Percentiles rank a stretch among this genome's conserved stretches.
These are phyloP conservation scores for Thunnus maccoyii DNA, from an alignment of 2,113 vertebrate species.

Conservation along the genomic window DNA sequence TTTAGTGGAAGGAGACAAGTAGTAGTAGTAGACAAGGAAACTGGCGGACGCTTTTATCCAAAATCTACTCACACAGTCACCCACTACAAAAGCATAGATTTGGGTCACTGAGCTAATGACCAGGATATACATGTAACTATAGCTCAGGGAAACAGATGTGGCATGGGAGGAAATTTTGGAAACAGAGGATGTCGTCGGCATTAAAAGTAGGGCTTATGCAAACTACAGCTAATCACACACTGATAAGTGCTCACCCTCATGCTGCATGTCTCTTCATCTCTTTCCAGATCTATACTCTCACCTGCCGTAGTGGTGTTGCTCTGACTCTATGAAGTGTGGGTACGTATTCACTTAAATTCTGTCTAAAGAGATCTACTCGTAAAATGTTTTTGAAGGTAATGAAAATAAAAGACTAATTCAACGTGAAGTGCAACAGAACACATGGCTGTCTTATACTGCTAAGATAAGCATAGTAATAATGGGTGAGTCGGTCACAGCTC, in stretches of 20 bases:
- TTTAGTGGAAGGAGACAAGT: too few relatives aligned
- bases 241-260: slow-evolving; percentile 39
- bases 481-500: slow-evolving; percentile 13
- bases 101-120: not conserved
- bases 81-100: not conserved
- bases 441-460: not conserved
- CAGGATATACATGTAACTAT: slow-evolving; percentile 42
- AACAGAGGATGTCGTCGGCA: slow-evolving; percentile 66
- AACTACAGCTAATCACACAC: slow-evolving; percentile 58
- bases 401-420: not conserved
- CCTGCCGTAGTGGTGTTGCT: not conserved
- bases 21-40: not conserved
- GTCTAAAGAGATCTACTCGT: not conserved
- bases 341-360: not conserved
- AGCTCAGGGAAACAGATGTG: slow-evolving; percentile 58
- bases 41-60: not conserved
- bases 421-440: not conserved
- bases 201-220: slow-evolving; percentile 71
- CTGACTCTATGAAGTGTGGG: slow-evolving; percentile 8
- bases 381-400: not conserved
- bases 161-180: slow-evolving; percentile 48
- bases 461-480: not conserved
- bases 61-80: slow-evolving; percentile 4
- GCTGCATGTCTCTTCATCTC: slow-evolving; percentile 32
- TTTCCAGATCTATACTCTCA: slow-evolving; percentile 32